Base-by-base conservation (phyloP, 2,888 invertebrate genomes). In the Acanthosepion pharaonis region DNA sequence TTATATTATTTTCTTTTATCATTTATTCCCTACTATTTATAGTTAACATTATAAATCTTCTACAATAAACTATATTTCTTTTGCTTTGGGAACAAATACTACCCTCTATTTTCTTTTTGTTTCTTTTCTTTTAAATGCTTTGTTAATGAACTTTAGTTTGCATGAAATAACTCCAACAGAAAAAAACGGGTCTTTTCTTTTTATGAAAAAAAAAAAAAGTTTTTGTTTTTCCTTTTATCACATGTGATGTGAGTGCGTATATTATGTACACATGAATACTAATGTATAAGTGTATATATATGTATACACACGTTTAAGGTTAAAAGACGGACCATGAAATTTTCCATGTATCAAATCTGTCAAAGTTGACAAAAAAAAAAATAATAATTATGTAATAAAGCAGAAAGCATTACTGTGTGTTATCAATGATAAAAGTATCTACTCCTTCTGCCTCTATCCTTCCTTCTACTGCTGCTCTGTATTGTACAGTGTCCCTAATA, bases 161-260 rank as follows among this genome's bases (percentile, higher is more conserved):
- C 78, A 78, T 78, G 78, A 78, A 78, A n/a, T n/a, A 78, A n/a
- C 15, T 78, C 15, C n/a, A 78, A 78, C 78, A 78, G 78, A 78
- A 78, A 78, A 78, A 78, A 78, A n/a, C n/a, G 78, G 78, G n/a
- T n/a, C n/a, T 78, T 78, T 78, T n/a, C n/a, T 78, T 78, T 78
- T n/a, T 59, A 59, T 59, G 59, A 78, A n/a, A 78, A 78, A 78
- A n/a, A n/a, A n/a, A n/a, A n/a, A n/a, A n/a, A n/a, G 9, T 5
- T n/a, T 78, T 59, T 59, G 15, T n/a, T n/a, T 78, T 78, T 78
- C n/a, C 78, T 78, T n/a, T 78, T 78, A n/a, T n/a, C 78, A 78
- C n/a, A n/a, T n/a, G 78, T 78, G 78, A 78, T 78, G 78, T n/a
- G 78, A 78, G 78, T 78, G n/a, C n/a, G 78, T 78, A 78, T 78